phyloP scores from a whole-genome alignment of 2,113 vertebrate genomes.

The Furnarius figulus region DNA sequence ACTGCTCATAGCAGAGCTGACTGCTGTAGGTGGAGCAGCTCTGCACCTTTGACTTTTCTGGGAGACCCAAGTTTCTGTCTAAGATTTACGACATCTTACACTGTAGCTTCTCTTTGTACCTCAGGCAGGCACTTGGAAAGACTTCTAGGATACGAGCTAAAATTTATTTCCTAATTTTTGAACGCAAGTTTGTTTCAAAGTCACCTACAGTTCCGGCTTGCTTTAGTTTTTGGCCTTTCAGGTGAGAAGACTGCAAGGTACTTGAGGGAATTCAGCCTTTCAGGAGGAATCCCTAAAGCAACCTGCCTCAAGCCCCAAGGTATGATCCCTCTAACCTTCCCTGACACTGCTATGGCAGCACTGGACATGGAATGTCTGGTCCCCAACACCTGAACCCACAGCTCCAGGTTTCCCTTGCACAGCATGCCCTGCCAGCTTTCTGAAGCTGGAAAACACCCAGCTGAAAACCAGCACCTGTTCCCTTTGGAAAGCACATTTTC shows the following conservation, averaged over 20 bases:
- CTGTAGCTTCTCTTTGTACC: neutral
- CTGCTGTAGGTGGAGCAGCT: neutral
- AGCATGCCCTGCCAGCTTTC: neutral
- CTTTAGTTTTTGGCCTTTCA: neutral
- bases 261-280: neutral
- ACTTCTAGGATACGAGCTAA: neutral
- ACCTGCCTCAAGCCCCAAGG: neutral
- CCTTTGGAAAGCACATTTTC: neutral
- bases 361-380: neutral
- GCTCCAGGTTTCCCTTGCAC: neutral
- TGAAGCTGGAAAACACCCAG: neutral
- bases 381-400: accelerated
- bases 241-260: neutral
- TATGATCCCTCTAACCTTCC: neutral
- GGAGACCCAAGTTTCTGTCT: neutral
- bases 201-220: neutral
- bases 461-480: neutral
- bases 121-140: neutral
- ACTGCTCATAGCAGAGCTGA: neutral
- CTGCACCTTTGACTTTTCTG: neutral
- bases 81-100: neutral
- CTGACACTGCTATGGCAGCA: neutral
- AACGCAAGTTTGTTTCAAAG: neutral
- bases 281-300: neutral
- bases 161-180: neutral